Percentiles rank a stretch among this genome's conserved stretches.
Evolutionary conservation across 2,797 vertebrate species (phyloP).

Genomic region (Kryptolebias ocellatus): DNA sequence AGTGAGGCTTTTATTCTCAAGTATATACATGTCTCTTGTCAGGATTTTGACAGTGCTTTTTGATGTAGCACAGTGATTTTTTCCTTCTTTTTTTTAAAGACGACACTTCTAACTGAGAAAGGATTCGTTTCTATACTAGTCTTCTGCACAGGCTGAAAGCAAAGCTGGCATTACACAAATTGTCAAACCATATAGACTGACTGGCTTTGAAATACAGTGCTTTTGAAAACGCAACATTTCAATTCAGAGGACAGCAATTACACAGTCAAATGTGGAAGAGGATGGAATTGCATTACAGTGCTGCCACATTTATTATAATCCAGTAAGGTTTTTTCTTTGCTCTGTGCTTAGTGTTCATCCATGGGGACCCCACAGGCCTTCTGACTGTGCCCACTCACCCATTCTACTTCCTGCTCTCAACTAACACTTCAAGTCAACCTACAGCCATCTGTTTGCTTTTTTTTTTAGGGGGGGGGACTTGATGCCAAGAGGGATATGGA

Average conservation of each 20-base stretch:
- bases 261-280: slow-evolving; percentile 45
- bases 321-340: slow-evolving; percentile 36
- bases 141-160: slow-evolving; percentile 47
- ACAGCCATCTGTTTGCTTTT: slow-evolving; percentile 72
- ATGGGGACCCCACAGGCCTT: slow-evolving; percentile 42
- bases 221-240: slow-evolving; percentile 62
- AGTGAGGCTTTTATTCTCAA: slow-evolving; percentile 37
- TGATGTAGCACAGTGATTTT: slow-evolving; percentile 47
- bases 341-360: slow-evolving; percentile 53
- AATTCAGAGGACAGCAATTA: slow-evolving; percentile 59
- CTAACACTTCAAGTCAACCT: slow-evolving; percentile 59
- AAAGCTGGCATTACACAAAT: slow-evolving; percentile 52
- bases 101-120: slow-evolving; percentile 54
- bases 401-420: slow-evolving; percentile 44
- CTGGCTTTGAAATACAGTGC: slow-evolving; percentile 58
- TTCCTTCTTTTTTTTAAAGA: slow-evolving; percentile 23
- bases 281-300: slow-evolving; percentile 41
- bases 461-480: slow-evolving; percentile 33
- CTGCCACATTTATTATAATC: slow-evolving; percentile 43
- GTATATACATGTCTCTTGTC: slow-evolving; percentile 53
- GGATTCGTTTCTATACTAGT: slow-evolving; percentile 49
- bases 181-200: slow-evolving; percentile 53
- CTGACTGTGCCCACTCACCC: slow-evolving; percentile 59
- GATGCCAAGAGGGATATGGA: slow-evolving; percentile 44
- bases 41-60: slow-evolving; percentile 53